Evolutionary conservation across 2,113 vertebrate species (phyloP).

Genomic region (Melanocharis versteri): DNA sequence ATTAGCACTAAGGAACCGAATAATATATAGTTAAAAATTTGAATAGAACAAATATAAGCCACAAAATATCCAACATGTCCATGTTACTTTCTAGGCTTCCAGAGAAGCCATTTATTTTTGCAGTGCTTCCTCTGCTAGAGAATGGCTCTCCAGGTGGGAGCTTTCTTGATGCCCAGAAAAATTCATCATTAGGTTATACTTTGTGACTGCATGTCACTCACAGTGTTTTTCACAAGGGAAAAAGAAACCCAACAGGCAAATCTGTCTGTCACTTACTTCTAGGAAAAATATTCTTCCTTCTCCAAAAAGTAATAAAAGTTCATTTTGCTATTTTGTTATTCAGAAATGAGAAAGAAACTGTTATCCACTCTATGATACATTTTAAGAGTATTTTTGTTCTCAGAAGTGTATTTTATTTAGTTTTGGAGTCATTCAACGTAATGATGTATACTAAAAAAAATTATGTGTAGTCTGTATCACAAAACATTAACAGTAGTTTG

Average conservation of each 20-base stretch:
- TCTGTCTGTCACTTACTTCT: not conserved
- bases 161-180: not conserved
- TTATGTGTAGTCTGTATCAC: not conserved
- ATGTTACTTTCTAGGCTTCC: not conserved
- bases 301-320: not conserved
- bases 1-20: not conserved
- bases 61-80: not conserved
- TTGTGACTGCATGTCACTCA: not conserved
- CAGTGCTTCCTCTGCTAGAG: not conserved
- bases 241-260: not conserved
- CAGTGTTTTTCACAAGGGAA: not conserved
- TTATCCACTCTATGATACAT: not conserved
- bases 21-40: not conserved
- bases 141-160: not conserved
- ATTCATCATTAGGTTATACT: not conserved
- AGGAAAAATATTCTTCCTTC: not conserved
- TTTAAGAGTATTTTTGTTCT: not conserved
- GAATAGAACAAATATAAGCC: not conserved
- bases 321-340: not conserved
- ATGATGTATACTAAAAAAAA: not conserved
- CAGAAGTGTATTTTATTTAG: not conserved
- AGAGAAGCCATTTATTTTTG: not conserved
- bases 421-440: not conserved
- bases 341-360: not conserved
- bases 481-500: not conserved